Percentiles rank a stretch among this genome's conserved stretches.
phyloP scores from a whole-genome alignment of 2,113 vertebrate genomes.

The Tiliqua scincoides region DNA sequence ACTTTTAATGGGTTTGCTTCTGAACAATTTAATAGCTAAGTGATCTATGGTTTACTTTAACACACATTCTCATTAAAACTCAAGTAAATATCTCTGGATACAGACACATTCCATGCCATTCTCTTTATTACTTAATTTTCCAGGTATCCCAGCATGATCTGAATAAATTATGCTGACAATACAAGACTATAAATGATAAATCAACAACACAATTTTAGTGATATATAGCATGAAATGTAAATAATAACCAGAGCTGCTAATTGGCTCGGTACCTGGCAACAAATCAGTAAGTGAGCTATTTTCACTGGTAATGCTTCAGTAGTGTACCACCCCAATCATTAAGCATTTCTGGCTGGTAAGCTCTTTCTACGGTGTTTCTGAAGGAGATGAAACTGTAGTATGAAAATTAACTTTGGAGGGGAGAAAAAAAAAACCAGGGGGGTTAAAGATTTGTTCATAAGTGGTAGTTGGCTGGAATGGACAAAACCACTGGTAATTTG shows the following conservation, averaged over 20 bases:
- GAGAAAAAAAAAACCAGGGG: not conserved
- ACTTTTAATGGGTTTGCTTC: conserved; percentile 70
- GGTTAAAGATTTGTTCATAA: not conserved
- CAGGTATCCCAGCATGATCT: conserved; percentile 84
- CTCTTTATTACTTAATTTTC: conserved; percentile 85
- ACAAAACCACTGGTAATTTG: not conserved
- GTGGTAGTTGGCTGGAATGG: not conserved
- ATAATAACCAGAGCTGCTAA: conserved; percentile 89
- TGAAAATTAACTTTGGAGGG: conserved; percentile 40
- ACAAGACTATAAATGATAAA: conserved; percentile 87
- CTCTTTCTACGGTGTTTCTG: conserved; percentile 62
- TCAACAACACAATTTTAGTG: conserved; percentile 88
- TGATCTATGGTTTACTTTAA: conserved; percentile 76
- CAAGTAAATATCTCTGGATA: conserved; percentile 73
- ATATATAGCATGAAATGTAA: conserved; percentile 94
- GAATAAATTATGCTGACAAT: conserved; percentile 92
- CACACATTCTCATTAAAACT: conserved; percentile 76
- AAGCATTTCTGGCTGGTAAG: conserved; percentile 72
- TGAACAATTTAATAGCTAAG: conserved; percentile 72
- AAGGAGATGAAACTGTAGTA: conserved; percentile 28
- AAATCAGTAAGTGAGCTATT: conserved; percentile 77
- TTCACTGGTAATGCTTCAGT: conserved; percentile 63
- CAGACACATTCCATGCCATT: conserved; percentile 69
- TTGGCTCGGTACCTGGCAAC: conserved; percentile 86
- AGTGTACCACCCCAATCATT: conserved; percentile 72